Base-by-base conservation (phyloP, 2,113 vertebrate species). In the Sylvia atricapilla region DNA sequence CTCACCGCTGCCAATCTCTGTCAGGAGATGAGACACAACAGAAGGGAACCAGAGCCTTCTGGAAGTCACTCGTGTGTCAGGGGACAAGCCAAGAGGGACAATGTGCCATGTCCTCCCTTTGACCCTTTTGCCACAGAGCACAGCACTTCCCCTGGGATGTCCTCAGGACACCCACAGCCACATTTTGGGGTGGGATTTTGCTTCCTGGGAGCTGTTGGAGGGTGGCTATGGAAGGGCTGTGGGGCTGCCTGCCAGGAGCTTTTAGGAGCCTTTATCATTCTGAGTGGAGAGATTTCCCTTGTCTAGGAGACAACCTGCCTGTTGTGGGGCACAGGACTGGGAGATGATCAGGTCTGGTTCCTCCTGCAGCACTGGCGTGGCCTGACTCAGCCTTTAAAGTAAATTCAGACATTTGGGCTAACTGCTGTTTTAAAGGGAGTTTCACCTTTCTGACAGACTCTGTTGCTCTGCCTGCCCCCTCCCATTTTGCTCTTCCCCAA, bases 181-280 rank as follows among this genome's bases (percentile, higher is more conserved):
- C 0, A 0, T 16, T 31, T 15, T 44, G 28, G 31, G 31, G 18
- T 58, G 11, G 7, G 10, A n/a, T 25, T 9, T 47, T 1, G 0
- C 8, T 33, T 46, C 52, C 16, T 81, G 37, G 24, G 23, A 10
- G 24, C 52, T 80, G 25, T 46, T 22, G 20, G 35, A 15, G 31
- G 31, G 30, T n/a, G 49, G 30, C 46, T 30, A 0, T 21, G 28
- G 63, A 47, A 49, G 31, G 31, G 11, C 24, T 3, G 0, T 9
- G n/a, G 14, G 7, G 12, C 12, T 60, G 21, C 31, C 22, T 90
- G 41, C n/a, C 50, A n/a, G 64, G 13, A 68, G 19, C 6, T 44
- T 15, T 19, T 13, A 9, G 43, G 31, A 25, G 7, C 58, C 28
- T 21, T 74, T 2, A 2, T 24, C 27, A 49, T 87, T 41, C 31